Evolutionary conservation across 2,888 invertebrate genomes (phyloP), one percentile per base, ranked within the genome.

Genomic region (Carcina quercana): DNA sequence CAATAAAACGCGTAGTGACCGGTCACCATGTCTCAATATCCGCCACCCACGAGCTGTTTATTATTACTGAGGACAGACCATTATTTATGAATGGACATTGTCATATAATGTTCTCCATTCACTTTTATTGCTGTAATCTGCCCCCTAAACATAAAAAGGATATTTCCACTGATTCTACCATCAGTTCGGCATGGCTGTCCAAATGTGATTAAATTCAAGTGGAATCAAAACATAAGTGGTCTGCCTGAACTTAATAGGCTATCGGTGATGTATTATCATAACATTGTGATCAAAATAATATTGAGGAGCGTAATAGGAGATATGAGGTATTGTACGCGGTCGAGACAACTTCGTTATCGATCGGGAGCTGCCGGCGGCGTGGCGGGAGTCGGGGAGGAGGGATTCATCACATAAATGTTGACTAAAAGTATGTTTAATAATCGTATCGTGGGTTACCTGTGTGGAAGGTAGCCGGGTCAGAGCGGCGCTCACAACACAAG

Each of bases 261-360:
- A 12, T 14, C 21, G 19, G 7, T 10, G 25, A 13, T 28, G 27
- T 45, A 42, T 49, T 53, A 54, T 55, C 53, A 52, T 45, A 51
- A 51, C 46, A 55, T 40, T 45, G 34, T 28, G 35, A 38, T 50
- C 37, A 46, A 50, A 50, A 30, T 33, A 30, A 53, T 58, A 56
- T 59, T 49, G 44, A 55, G 53, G 56, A 51, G 43, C 47, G 12
- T 11, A n/a, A n/a, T n/a, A n/a, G 50, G 42, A 51, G 53, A 62
- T 59, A 59, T 46, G 42, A 51, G 56, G 57, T 58, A 50, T 53
- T 54, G 55, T 57, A 58, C 50, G 54, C 59, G 53, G 58, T 48
- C 58, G 65, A 61, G 73, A 74, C 73, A 75, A 76, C 74, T 73
- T 78, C 71, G 67, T 72, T 80, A 83, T 83, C 75, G 82, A 83